phyloP scores from a whole-genome alignment of 2,888 invertebrate genomes.

The Parochlus steinenii region DNA sequence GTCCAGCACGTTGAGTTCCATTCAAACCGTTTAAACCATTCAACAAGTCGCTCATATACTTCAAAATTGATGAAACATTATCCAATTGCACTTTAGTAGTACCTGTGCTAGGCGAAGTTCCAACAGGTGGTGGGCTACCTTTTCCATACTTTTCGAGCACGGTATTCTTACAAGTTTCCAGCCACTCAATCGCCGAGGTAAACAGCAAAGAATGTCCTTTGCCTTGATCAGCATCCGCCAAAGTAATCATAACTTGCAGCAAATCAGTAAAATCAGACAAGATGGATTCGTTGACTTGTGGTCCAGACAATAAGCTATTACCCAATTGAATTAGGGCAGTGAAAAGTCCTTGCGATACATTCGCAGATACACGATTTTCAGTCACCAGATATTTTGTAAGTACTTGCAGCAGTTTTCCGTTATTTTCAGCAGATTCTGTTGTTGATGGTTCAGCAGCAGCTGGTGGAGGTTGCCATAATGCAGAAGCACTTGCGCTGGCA shows the following conservation, averaged over 20 bases:
- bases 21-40: slow-evolving; percentile 24
- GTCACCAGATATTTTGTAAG: slow-evolving; percentile 57
- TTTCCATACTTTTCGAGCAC: slow-evolving; percentile 21
- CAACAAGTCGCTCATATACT: slow-evolving; percentile 60
- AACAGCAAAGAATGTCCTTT: slow-evolving; percentile 66
- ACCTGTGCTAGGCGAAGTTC: background rate
- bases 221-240: slow-evolving; percentile 74
- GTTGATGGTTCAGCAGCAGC: slow-evolving; percentile 17
- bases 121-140: slow-evolving; percentile 1
- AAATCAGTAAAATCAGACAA: slow-evolving; percentile 57
- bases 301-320: slow-evolving; percentile 43
- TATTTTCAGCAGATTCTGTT: slow-evolving; percentile 36
- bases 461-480: slow-evolving; percentile 15
- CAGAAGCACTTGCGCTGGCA: slow-evolving; percentile 12
- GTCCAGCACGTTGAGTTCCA: slow-evolving; percentile 38
- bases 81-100: slow-evolving; percentile 37
- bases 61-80: slow-evolving; percentile 67
- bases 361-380: slow-evolving; percentile 32
- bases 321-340: slow-evolving; percentile 59
- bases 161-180: slow-evolving; percentile 46
- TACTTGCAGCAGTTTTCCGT: slow-evolving; percentile 49
- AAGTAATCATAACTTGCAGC: slow-evolving; percentile 58
- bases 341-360: slow-evolving; percentile 36
- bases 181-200: slow-evolving; percentile 63
- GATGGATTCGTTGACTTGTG: slow-evolving; percentile 35